Evolutionary conservation across 2,888 invertebrate species (phyloP).

Genomic region (Carpatolechia fugitivella): DNA sequence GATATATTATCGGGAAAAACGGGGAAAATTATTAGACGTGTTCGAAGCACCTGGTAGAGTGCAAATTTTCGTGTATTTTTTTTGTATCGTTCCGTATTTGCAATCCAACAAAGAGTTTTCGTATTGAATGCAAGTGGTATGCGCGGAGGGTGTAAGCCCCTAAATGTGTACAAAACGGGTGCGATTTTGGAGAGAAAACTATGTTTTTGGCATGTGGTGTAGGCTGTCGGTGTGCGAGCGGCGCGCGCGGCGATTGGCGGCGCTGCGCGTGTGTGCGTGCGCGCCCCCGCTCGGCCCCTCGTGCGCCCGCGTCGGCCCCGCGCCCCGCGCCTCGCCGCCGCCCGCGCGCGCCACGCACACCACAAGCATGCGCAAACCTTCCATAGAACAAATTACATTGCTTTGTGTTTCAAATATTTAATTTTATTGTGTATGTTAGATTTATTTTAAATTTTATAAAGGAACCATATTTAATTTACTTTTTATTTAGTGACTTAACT

Average conservation of each 20-base stretch:
- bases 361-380: constrained; percentile 24
- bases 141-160: constrained; percentile 56
- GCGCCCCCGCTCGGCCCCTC: constrained; percentile 64
- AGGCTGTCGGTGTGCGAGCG: constrained; percentile 46
- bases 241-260: constrained; percentile 61
- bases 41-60: constrained; percentile 29
- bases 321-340: constrained; percentile 28
- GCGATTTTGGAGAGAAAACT: constrained; percentile 56
- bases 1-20: constrained; percentile 31
- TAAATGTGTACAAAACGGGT: constrained; percentile 64
- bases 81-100: constrained; percentile 32
- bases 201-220: constrained; percentile 46
- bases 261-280: constrained; percentile 48
- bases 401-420: constrained; percentile 1
- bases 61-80: constrained; percentile 59
- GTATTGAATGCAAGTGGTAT: constrained; percentile 33
- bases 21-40: constrained; percentile 40
- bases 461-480: too few species aligned
- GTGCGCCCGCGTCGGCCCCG: too few species aligned
- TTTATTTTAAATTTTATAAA: too few species aligned
- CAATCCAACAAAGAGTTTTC: constrained; percentile 16
- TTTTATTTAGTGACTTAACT: too few species aligned
- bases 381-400: not conserved
- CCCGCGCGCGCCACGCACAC: constrained; percentile 33
- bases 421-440: too few species aligned